A percentile compares a stretch with the other conserved stretches of the same genome.
Conservation (phyloP, 2,888 invertebrate genomes). For the Loripinus fragilis region DNA sequence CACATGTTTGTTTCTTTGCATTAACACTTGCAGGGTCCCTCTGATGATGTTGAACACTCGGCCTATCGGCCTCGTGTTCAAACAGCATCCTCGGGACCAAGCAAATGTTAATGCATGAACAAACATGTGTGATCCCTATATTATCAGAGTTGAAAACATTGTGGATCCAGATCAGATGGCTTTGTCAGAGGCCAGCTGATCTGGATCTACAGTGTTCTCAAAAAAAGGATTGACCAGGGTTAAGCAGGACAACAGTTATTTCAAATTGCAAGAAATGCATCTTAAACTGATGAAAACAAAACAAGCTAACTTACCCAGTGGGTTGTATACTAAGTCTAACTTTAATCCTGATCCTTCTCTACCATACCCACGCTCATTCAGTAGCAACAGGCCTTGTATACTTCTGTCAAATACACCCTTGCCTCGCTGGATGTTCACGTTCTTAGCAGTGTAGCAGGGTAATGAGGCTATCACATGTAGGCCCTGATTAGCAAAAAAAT, state of each 20-base stretch:
- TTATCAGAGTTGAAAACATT: too few relatives aligned
- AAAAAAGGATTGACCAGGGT: background rate
- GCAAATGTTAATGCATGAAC: too few relatives aligned
- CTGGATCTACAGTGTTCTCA: too few relatives aligned
- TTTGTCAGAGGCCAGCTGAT: too few relatives aligned
- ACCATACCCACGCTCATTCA: constrained; percentile 70
- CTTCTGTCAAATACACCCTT: constrained; percentile 71
- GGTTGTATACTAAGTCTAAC: constrained; percentile 72
- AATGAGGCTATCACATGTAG: constrained; percentile 68
- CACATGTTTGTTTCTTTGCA: too few relatives aligned
- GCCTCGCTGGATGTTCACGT: constrained; percentile 71
- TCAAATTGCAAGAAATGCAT: background rate
- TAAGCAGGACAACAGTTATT: background rate
- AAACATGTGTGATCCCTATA: too few relatives aligned
- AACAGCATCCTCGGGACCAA: too few relatives aligned
- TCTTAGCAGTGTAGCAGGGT: constrained; percentile 71
- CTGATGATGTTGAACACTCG: too few relatives aligned
- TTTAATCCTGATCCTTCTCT: constrained; percentile 58
- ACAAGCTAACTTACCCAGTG: constrained; percentile 63
- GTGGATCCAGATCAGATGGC: too few relatives aligned
- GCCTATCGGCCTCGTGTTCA: too few relatives aligned
- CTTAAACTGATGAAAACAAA: background rate
- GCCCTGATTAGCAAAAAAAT: constrained; percentile 69
- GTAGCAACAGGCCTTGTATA: constrained; percentile 62
- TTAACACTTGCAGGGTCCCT: too few relatives aligned